phyloP scores from a whole-genome alignment of 2,888 invertebrate species.

The Lymantria dispar region DNA sequence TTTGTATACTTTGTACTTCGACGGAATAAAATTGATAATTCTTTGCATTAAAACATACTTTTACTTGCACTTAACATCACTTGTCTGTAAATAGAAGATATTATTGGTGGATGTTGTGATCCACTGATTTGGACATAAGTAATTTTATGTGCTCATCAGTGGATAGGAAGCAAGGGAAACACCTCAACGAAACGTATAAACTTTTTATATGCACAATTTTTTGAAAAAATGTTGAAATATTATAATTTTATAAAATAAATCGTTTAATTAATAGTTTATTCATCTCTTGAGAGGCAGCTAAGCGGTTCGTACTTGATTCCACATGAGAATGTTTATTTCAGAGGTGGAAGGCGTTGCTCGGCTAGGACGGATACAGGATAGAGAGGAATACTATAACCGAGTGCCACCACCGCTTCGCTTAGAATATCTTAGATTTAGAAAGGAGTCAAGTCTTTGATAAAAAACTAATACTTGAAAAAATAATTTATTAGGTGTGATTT shows the following conservation, averaged over 20 bases:
- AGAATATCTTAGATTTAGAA: conserved; percentile 24
- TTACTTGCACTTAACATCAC: conserved; percentile 59
- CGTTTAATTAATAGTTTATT: conserved; percentile 30
- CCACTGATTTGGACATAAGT: conserved; percentile 69
- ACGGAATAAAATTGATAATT: conserved; percentile 66
- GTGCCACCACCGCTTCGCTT: conserved; percentile 77
- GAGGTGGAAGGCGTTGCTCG: conserved; percentile 81
- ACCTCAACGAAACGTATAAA: conserved; percentile 64
- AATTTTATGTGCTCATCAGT: conserved; percentile 69
- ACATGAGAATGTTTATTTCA: conserved; percentile 65
- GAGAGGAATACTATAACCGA: conserved; percentile 53
- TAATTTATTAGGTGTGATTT: neutral
- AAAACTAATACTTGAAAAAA: too few species aligned
- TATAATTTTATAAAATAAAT: neutral
- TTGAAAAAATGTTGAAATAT: conserved; percentile 11
- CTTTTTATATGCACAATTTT: conserved; percentile 29
- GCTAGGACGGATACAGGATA: conserved; percentile 68
- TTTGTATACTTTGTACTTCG: conserved; percentile 72
- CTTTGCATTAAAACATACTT: conserved; percentile 70
- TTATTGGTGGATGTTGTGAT: conserved; percentile 27
- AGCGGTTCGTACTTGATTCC: conserved; percentile 75
- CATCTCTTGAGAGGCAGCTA: conserved; percentile 72
- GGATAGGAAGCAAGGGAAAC: conserved; percentile 38
- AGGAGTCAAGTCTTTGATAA: too few species aligned
- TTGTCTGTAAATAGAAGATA: conserved; percentile 54